phyloP scores from a whole-genome alignment of 2,888 invertebrate genomes.

The Dorcus parallelipipedus region DNA sequence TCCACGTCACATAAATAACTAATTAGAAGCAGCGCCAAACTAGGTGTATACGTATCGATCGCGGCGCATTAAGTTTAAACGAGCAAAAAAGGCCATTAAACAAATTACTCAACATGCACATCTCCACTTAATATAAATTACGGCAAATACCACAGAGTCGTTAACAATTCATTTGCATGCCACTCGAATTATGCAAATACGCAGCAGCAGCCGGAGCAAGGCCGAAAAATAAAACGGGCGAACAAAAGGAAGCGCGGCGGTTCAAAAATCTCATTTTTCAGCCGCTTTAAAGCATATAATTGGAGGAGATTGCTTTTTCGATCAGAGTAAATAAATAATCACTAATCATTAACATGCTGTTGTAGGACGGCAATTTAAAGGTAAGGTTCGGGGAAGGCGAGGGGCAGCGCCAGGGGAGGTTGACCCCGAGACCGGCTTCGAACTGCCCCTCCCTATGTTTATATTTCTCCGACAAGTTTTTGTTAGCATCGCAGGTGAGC shows the following conservation, averaged over 20 bases:
- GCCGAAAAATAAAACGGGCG: background rate
- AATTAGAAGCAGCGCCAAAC: too few species aligned
- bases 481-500: constrained; percentile 6
- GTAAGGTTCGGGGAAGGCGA: background rate
- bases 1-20: too few species aligned
- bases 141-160: background rate
- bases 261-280: constrained; percentile 9
- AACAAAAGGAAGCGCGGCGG: background rate
- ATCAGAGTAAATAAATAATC: constrained; percentile 17
- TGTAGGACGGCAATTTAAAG: constrained; percentile 3
- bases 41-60: too few species aligned
- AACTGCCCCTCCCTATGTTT: constrained; percentile 15
- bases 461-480: constrained; percentile 14
- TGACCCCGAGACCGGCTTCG: constrained; percentile 14
- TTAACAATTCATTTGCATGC: constrained; percentile 1
- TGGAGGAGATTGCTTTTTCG: constrained; percentile 14
- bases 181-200: constrained; percentile 2
- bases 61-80: background rate
- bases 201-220: background rate
- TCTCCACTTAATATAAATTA: background rate
- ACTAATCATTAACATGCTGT: constrained; percentile 14
- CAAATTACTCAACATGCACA: background rate
- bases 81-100: background rate
- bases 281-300: constrained; percentile 12
- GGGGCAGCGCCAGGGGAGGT: constrained; percentile 6